Evolutionary conservation across 92 coral and sea anemone species (phyloP).

Genomic region (Bergia puertoricense): DNA sequence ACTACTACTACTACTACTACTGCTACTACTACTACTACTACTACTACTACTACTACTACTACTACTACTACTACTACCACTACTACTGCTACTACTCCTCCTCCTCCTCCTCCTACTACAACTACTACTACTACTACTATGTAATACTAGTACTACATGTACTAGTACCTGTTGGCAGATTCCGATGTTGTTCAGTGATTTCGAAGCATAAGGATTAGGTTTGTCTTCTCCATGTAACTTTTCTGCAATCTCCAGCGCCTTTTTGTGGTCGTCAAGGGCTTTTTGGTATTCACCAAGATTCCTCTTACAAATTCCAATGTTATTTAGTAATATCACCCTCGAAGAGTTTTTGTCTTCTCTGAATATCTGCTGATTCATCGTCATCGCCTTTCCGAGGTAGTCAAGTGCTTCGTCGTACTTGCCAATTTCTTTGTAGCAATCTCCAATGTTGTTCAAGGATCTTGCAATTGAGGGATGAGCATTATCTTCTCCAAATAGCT

Average conservation of each 20-base stretch:
- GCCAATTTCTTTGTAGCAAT: neutral
- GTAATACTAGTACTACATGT: neutral
- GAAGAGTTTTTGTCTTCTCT: neutral
- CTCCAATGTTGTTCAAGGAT: slow-evolving; percentile 3
- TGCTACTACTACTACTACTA: too few species aligned
- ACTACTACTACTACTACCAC: too few species aligned
- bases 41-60: too few species aligned
- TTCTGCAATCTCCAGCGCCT: neutral
- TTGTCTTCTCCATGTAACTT: neutral
- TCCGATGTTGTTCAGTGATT: neutral
- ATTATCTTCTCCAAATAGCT: neutral
- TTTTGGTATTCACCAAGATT: neutral
- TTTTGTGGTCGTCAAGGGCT: neutral
- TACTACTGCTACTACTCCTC: neutral
- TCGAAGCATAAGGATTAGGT: neutral
- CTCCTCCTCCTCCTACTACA: too few species aligned
- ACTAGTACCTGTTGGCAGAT: neutral
- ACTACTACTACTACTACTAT: neutral
- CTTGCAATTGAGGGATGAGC: neutral
- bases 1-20: too few species aligned
- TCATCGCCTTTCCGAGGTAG: neutral
- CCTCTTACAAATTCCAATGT: slow-evolving; percentile 12
- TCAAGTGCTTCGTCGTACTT: neutral
- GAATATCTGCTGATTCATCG: neutral
- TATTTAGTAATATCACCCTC: neutral